A percentile compares a stretch with the other conserved stretches of the same genome.
Evolutionary conservation across 2,113 vertebrate genomes (phyloP).

Genomic region (Xenus cinereus): DNA sequence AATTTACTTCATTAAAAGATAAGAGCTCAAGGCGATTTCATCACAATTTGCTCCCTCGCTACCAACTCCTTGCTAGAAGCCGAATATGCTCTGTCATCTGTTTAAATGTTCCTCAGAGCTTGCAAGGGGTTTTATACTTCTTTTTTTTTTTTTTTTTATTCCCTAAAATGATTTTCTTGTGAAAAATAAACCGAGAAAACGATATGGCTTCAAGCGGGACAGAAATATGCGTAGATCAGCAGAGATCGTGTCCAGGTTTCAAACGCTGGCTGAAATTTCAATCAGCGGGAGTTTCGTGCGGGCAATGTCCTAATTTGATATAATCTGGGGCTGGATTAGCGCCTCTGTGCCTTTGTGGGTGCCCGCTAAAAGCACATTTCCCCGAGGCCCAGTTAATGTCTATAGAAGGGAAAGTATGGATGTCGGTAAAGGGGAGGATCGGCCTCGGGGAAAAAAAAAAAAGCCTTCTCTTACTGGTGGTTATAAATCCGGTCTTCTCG

Average conservation of each 20-base stretch:
- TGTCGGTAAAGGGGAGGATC: background rate
- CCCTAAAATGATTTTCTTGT: background rate
- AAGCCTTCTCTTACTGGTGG: background rate
- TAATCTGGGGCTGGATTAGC: conserved; percentile 35
- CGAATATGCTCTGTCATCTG: background rate
- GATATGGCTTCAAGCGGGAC: background rate
- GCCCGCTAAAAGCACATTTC: background rate
- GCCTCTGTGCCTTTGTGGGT: background rate
- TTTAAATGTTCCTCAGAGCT: background rate
- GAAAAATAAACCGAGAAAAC: background rate
- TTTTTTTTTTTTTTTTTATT: background rate
- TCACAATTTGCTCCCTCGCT: background rate
- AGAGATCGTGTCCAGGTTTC: background rate
- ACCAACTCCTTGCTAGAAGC: background rate
- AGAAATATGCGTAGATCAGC: conserved; percentile 28
- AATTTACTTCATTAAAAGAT: background rate
- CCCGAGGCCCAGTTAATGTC: background rate
- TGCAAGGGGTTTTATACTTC: background rate
- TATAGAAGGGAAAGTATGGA: background rate
- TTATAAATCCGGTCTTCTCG: background rate
- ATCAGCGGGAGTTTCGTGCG: background rate
- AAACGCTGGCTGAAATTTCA: conserved; percentile 20
- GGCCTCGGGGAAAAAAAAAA: background rate
- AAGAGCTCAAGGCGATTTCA: background rate
- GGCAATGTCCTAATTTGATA: background rate